Evolutionary conservation across 1,140 invertebrate genomes (phyloP), one percentile per base, ranked within the genome.

Genomic region (Scaptomyza hsui): DNA sequence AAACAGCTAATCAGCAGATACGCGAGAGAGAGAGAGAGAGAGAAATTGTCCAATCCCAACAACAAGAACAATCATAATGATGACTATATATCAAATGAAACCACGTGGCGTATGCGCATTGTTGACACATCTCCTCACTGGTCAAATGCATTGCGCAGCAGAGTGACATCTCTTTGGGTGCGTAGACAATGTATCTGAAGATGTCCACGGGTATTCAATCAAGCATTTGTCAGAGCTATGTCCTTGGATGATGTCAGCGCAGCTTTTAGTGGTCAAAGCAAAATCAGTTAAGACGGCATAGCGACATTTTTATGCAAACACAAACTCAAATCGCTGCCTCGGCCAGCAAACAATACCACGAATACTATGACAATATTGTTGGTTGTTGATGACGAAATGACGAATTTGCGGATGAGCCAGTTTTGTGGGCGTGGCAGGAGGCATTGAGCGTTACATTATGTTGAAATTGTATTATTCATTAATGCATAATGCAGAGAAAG

Each of bases 161-260:
- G 6, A 29, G 21, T 37, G 70, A 24, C 63, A 51, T n/a, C n/a
- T n/a, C n/a, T n/a, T n/a, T n/a, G n/a, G n/a, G n/a, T n/a, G n/a
- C n/a, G n/a, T n/a, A n/a, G n/a, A n/a, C 70, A 74, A 44, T 65
- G 76, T 79, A 41, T 21, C 29, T 39, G 26, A 21, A 24, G 24
- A 12, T 42, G 42, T 60, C 62, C 75, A 82, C 78, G 79, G 82
- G 79, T 61, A 60, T 18, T 67, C 53, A 56, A 47, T 75, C 55
- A 49, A 63, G 53, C 67, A 67, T 83, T 81, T 75, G 55, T 59
- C 56, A 64, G 26, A 37, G 26, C 45, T 48, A 42, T 61, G 79
- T 75, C 71, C 75, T 82, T 72, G 37, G 75, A 62, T 85, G 80
- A 83, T 83, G 80, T 83, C 80, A 83, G 72, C 72, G 79, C 62